Percentiles rank a stretch among this genome's conserved stretches.
These are phyloP conservation scores for Rhopalosiphum padi DNA, from an alignment of 1,140 invertebrate genomes.

Conservation along the genomic window DNA sequence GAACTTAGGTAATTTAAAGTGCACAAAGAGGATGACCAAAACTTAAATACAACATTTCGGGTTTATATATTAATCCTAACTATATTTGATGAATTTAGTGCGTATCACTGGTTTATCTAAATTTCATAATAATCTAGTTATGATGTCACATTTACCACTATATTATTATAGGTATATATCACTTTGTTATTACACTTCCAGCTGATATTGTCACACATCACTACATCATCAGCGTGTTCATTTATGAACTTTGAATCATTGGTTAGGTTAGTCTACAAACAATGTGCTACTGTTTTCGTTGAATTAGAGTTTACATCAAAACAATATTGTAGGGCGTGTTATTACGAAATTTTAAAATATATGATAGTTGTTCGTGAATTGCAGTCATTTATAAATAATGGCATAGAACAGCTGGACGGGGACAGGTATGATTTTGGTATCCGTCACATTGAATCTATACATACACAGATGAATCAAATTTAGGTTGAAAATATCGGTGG, in stretches of 20 bases:
- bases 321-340: background rate
- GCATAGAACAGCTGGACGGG: background rate
- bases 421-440: background rate
- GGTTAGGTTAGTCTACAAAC: background rate
- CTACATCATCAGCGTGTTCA: background rate
- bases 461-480: background rate
- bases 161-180: background rate
- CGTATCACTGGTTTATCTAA: background rate
- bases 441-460: background rate
- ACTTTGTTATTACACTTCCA: background rate
- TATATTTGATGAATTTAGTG: background rate
- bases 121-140: background rate
- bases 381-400: background rate
- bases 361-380: too few relatives aligned
- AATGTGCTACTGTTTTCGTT: background rate
- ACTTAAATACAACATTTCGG: background rate
- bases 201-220: background rate
- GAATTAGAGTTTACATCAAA: background rate
- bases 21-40: background rate
- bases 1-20: constrained; percentile 1
- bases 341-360: background rate
- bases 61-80: too few relatives aligned
- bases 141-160: background rate
- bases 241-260: background rate
- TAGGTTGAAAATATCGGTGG: background rate